Evolutionary conservation across 2,888 invertebrate species (phyloP).

Genomic region (Lepetodrilus schrolli): DNA sequence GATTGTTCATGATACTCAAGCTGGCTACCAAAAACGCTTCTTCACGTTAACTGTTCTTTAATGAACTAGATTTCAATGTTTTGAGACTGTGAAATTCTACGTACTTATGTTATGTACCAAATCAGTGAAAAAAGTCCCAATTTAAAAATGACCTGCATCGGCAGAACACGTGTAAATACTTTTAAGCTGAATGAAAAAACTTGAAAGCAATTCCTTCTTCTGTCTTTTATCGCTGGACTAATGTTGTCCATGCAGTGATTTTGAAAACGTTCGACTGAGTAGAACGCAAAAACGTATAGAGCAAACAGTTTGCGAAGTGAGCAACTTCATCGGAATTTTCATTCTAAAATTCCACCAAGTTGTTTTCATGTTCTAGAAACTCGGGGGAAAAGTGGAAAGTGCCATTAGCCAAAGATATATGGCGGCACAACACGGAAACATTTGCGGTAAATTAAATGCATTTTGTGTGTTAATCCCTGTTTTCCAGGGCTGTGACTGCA

Average conservation of each 20-base stretch:
- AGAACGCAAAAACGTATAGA: neutral
- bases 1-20: slow-evolving; percentile 13
- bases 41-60: slow-evolving; percentile 1
- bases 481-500: neutral
- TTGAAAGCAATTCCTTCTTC: slow-evolving; percentile 12
- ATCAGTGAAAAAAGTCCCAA: slow-evolving; percentile 17
- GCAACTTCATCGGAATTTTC: neutral
- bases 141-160: neutral
- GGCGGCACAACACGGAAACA: neutral
- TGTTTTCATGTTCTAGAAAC: neutral
- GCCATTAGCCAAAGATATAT: neutral
- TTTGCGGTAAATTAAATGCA: neutral
- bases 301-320: neutral
- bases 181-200: slow-evolving; percentile 30
- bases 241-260: too few species aligned
- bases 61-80: slow-evolving; percentile 15
- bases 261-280: too few species aligned
- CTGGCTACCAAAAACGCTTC: slow-evolving; percentile 15
- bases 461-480: neutral
- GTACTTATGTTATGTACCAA: slow-evolving; percentile 16
- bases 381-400: neutral
- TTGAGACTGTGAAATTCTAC: slow-evolving; percentile 13
- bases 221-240: slow-evolving; percentile 11
- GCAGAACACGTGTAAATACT: slow-evolving; percentile 26
- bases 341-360: neutral